Evolutionary conservation across 2,797 vertebrate species (phyloP), one percentile per base, ranked within the genome.

Genomic region (Crax fasciolata): DNA sequence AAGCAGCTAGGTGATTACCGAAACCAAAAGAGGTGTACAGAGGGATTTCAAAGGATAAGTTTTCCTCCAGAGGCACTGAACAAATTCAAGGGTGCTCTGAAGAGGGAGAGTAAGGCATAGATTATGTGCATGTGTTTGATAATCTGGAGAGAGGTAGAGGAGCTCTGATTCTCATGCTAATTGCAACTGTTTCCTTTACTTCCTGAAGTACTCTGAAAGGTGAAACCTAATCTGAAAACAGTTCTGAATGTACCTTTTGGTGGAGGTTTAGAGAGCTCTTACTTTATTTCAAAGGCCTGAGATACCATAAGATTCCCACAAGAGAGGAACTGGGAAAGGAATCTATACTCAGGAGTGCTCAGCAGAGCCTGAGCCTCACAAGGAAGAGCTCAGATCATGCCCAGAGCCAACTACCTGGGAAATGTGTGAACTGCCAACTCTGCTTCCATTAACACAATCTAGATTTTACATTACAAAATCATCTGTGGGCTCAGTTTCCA

Each of bases 1-100:
- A 72, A 79, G 46, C 41, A 48, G 30, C 6, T 30, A 21, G 2
- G 13, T 1, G 2, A 1, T 68, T 58, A 38, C 21, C 3, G 1
- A n/a, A 58, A 75, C 86, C 41, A 10, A 58, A 38, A 52, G 16
- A 59, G 2, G 20, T 9, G 3, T 51, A 10, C 3, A 61, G 7
- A 6, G 13, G 32, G 5, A 58, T 24, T 67, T 75, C 17, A 35
- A 81, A 80, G 27, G 5, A 65, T 54, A 3, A 1, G 2, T 54
- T 75, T 84, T 82, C 21, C 7, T 61, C 11, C 6, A 91, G 6
- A 9, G 21, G 48, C 5, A 55, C 2, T 28, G 11, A 75, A 48
- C 1, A 84, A 80, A 66, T 20, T 11, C n/a, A 2, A 1, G 3
- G 7, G 46, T 21, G 7, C 6, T 27, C 23, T 23, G 20, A 70